A percentile compares a stretch with the other conserved stretches of the same genome.
Evolutionary conservation across 2,888 invertebrate genomes (phyloP).

Genomic region (Ophioninae sp.): DNA sequence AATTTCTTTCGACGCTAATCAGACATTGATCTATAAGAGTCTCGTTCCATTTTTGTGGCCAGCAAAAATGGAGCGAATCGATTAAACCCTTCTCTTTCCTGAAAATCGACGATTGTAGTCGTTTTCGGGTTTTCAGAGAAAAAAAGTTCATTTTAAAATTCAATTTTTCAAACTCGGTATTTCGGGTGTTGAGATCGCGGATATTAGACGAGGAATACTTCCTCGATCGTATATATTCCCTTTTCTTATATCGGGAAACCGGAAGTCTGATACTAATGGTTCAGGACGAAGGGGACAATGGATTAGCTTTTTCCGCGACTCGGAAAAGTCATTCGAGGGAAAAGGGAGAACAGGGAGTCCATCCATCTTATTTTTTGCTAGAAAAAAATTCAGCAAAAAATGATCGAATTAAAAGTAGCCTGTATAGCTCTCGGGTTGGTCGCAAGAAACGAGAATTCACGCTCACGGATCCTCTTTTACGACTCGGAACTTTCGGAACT

Average conservation of each 20-base stretch:
- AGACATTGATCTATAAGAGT: background rate
- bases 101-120: background rate
- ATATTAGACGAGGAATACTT: background rate
- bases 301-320: conserved; percentile 28
- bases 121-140: background rate
- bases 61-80: background rate
- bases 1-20: background rate
- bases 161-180: background rate
- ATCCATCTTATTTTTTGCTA: background rate
- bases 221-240: background rate
- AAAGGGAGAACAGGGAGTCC: background rate
- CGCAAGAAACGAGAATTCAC: background rate
- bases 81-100: background rate
- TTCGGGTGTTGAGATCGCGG: background rate
- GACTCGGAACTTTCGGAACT: background rate
- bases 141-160: background rate
- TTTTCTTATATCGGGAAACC: background rate
- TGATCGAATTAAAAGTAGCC: conserved; percentile 22
- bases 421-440: background rate
- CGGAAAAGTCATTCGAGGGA: conserved; percentile 16
- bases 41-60: background rate
- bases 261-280: conserved; percentile 40
- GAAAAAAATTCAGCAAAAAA: conserved; percentile 23
- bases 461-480: background rate
- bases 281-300: conserved; percentile 5